Base-by-base conservation (phyloP, 2,888 invertebrate species). In the Pardosa pseudoannulata region DNA sequence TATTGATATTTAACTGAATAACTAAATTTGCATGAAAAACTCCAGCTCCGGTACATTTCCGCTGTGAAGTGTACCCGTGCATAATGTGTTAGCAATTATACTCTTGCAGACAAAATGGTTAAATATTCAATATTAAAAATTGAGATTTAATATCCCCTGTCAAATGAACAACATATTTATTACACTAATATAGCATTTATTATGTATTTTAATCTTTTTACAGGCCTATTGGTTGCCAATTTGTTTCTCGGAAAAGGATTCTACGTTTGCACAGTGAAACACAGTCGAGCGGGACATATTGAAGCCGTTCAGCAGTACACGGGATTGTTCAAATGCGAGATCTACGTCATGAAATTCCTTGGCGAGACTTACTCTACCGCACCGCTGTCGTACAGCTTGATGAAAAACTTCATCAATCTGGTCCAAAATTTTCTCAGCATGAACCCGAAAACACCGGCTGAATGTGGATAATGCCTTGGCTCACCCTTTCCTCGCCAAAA, bases 221-320 rank as follows among this genome's bases (percentile, higher is more conserved):
- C 19, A 83, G 83, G 83, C 9, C 28, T 83, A n/a, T 41, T 83
- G 13, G 9, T 83, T 28, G 75, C 78, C 6, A 65, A 83, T 11
- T 9, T 83, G 19, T 76, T 62, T 36, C 39, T 83, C 28, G 83
- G 83, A 6, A 83, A 83, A 39, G 78, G 83, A 0, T 83, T 76
- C 71, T 78, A 83, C 23, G 29, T 32, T 1, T 50, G 71, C 50
- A 78, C 78, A 5, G 78, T 76, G 23, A 76, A 67, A 29, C 64
- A 72, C 29, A 16, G 28, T 13, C 71, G 70, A 28, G 64, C 76
- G 16, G 83, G 83, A 0, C 64, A 46, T 3, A 23, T 83, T 1
- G 76, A 71, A 6, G 76, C 83, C 0, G 75, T 50, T 6, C 3
- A 65, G 0, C 64, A 83, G 6, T 83, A 83, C 39, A 78, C 27